phyloP scores from a whole-genome alignment of 2,888 invertebrate genomes.

The Biston stratarius region DNA sequence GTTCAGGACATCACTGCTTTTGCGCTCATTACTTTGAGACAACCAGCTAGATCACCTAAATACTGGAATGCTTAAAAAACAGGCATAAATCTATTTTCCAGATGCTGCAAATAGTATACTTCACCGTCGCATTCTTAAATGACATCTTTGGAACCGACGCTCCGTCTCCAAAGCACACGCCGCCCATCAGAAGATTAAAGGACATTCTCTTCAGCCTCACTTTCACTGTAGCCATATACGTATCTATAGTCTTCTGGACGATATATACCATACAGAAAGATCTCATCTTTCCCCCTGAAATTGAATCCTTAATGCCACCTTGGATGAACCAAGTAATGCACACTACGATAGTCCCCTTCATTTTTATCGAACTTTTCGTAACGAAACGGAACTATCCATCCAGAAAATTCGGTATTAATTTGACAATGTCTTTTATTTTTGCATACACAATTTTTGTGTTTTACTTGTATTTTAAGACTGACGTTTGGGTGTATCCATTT shows the following conservation, averaged over 20 bases:
- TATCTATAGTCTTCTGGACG: slow-evolving; percentile 94
- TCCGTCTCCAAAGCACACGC: slow-evolving; percentile 83
- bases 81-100: slow-evolving; percentile 60
- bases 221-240: slow-evolving; percentile 92
- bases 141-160: slow-evolving; percentile 91
- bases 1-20: too few species aligned
- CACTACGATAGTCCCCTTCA: slow-evolving; percentile 92
- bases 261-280: slow-evolving; percentile 94
- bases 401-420: slow-evolving; percentile 86
- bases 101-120: slow-evolving; percentile 92
- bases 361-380: slow-evolving; percentile 90
- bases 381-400: slow-evolving; percentile 91
- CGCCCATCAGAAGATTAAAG: slow-evolving; percentile 88
- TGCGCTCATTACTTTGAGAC: too few species aligned
- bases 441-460: slow-evolving; percentile 91
- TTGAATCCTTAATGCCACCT: slow-evolving; percentile 92
- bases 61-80: too few species aligned
- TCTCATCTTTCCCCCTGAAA: slow-evolving; percentile 92
- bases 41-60: too few species aligned
- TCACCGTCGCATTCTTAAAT: slow-evolving; percentile 90
- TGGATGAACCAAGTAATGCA: slow-evolving; percentile 97
- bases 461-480: slow-evolving; percentile 88
- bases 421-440: slow-evolving; percentile 86
- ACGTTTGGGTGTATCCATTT: slow-evolving; percentile 96
- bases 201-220: slow-evolving; percentile 89